A percentile compares a stretch with the other conserved stretches of the same genome.
Conservation (phyloP, 1,140 invertebrate genomes). For the Drosophila grimshawi region DNA sequence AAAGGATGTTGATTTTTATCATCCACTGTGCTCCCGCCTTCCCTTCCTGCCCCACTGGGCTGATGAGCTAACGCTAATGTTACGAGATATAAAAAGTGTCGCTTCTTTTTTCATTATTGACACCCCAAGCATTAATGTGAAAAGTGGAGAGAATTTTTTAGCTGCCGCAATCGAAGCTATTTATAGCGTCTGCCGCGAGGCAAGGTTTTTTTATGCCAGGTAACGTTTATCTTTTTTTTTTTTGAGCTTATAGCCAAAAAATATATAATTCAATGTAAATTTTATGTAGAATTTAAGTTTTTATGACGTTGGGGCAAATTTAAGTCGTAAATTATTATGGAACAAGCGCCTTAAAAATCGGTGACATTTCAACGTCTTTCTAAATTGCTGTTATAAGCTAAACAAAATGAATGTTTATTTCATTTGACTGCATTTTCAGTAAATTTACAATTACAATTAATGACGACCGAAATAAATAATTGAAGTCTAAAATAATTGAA, state of each 20-base stretch:
- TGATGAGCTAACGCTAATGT: constrained; percentile 21
- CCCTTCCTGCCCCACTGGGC: too few species aligned
- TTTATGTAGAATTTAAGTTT: neutral
- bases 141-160: neutral
- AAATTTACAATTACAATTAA: neutral
- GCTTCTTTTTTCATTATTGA: constrained; percentile 26
- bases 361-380: too few species aligned
- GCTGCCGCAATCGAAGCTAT: constrained; percentile 31
- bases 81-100: constrained; percentile 5
- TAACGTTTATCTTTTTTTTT: constrained; percentile 8
- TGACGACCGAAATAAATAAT: neutral
- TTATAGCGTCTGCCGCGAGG: constrained; percentile 18
- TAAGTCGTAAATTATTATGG: neutral
- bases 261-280: neutral
- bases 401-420: neutral
- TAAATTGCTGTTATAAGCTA: neutral
- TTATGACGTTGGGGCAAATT: too few species aligned
- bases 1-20: constrained; percentile 34
- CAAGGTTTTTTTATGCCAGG: constrained; percentile 8
- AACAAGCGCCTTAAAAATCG: neutral
- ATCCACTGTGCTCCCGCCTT: neutral
- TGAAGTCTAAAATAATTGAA: constrained; percentile 2
- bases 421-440: neutral
- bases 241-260: neutral
- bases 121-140: constrained; percentile 34